phyloP scores from a whole-genome alignment of 2,113 vertebrate species.

The Anser cygnoides region DNA sequence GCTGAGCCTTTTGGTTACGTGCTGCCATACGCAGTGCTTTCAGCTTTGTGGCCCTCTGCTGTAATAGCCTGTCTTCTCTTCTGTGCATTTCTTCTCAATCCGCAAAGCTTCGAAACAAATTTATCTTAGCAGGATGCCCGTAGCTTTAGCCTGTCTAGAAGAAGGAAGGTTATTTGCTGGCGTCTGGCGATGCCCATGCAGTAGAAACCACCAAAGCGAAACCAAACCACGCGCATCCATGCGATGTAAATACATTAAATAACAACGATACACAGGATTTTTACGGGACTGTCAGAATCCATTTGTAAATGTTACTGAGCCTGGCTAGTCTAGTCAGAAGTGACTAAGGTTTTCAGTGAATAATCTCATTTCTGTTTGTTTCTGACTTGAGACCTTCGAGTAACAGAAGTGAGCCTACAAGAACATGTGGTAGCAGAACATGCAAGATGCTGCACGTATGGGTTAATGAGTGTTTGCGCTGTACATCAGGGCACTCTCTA shows the following conservation, averaged over 20 bases:
- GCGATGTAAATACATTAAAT: background rate
- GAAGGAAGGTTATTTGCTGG: background rate
- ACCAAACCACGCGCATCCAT: accelerated
- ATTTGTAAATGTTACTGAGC: background rate
- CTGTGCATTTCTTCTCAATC: background rate
- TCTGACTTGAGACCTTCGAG: background rate
- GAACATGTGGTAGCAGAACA: background rate
- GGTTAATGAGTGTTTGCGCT: background rate
- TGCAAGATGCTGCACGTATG: background rate
- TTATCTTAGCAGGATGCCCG: background rate
- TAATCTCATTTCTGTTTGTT: background rate
- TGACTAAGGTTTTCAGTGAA: background rate
- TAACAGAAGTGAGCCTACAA: background rate
- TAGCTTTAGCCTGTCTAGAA: background rate
- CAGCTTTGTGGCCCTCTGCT: background rate
- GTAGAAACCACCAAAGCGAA: background rate
- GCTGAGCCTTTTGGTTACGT: background rate
- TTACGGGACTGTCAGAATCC: background rate
- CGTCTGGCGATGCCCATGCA: background rate
- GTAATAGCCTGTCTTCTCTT: background rate
- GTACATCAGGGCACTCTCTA: background rate
- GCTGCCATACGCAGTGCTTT: background rate
- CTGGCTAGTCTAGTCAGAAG: background rate
- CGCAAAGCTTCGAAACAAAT: background rate
- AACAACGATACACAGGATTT: background rate